Evolutionary conservation across 2,113 vertebrate species (phyloP).

Genomic region (Isurus oxyrinchus): DNA sequence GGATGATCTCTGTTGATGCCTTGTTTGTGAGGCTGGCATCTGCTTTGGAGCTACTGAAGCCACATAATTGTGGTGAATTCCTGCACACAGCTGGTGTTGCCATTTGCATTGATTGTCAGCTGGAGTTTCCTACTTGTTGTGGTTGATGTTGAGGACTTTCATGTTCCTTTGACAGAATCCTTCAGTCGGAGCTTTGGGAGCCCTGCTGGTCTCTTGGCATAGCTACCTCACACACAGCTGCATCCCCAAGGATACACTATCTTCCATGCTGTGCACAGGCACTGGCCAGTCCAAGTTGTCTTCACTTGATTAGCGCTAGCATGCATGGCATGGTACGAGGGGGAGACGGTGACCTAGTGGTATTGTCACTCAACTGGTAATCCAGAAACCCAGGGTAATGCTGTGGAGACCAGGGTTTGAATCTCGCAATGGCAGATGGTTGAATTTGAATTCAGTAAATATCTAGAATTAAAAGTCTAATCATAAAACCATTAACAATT

Average conservation of each 20-base stretch:
- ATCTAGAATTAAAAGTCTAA: no score
- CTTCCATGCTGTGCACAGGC: background rate
- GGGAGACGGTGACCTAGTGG: no score
- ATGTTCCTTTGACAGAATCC: background rate
- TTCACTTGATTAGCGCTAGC: background rate
- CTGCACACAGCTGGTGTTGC: background rate
- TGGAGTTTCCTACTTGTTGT: background rate
- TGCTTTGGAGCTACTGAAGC: background rate
- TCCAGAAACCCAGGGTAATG: no score
- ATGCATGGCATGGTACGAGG: background rate
- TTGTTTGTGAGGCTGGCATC: no score
- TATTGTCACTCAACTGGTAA: no score
- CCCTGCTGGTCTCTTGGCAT: background rate
- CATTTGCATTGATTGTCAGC: background rate
- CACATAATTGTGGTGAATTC: background rate
- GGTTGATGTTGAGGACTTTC: background rate
- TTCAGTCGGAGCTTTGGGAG: background rate
- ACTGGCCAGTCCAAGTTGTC: background rate
- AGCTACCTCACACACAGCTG: background rate
- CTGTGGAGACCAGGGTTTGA: no score
- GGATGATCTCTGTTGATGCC: background rate
- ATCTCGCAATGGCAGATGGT: no score
- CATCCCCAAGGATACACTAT: background rate
- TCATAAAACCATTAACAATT: no score
- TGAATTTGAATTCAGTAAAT: no score